Evolutionary conservation across 1,140 invertebrate genomes (phyloP).

Genomic region (Lucilia sericata): DNA sequence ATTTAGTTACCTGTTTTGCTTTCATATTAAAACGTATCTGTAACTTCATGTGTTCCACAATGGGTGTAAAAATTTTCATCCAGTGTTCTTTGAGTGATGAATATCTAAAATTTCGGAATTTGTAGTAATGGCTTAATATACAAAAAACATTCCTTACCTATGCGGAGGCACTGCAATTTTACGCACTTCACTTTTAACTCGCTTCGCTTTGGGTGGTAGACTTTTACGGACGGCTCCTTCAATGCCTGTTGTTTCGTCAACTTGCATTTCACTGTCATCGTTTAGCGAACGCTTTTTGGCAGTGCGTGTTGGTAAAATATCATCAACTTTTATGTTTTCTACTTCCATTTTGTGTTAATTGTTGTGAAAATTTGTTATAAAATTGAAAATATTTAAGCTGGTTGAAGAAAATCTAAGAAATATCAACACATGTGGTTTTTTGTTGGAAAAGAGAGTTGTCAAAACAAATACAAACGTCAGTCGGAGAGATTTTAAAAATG

Average conservation of each 20-base stretch:
- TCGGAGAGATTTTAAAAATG: not conserved
- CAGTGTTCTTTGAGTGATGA: slow-evolving; percentile 96
- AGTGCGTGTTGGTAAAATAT: slow-evolving; percentile 71
- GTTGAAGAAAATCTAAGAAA: not conserved
- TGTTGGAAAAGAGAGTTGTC: slow-evolving; percentile 15
- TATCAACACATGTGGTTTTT: slow-evolving; percentile 20
- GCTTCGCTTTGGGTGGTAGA: slow-evolving; percentile 69
- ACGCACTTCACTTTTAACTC: slow-evolving; percentile 72
- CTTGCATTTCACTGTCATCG: slow-evolving; percentile 72
- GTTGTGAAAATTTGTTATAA: not conserved
- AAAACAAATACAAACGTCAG: slow-evolving; percentile 4
- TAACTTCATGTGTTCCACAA: slow-evolving; percentile 94
- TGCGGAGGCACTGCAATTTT: slow-evolving; percentile 76
- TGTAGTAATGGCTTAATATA: not conserved
- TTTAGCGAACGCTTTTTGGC: slow-evolving; percentile 70
- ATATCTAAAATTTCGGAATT: slow-evolving; percentile 75
- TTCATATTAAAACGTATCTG: slow-evolving; percentile 96
- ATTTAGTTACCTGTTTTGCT: slow-evolving; percentile 85
- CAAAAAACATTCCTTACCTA: slow-evolving; percentile 59
- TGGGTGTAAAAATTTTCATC: slow-evolving; percentile 96
- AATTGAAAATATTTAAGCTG: not conserved
- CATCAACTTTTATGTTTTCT: slow-evolving; percentile 71
- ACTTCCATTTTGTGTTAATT: slow-evolving; percentile 54
- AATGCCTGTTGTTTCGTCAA: slow-evolving; percentile 75
- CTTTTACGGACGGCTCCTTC: slow-evolving; percentile 69